These are phyloP conservation scores for Dione juno DNA, from an alignment of 2,888 invertebrate genomes.

Conservation along the genomic window DNA sequence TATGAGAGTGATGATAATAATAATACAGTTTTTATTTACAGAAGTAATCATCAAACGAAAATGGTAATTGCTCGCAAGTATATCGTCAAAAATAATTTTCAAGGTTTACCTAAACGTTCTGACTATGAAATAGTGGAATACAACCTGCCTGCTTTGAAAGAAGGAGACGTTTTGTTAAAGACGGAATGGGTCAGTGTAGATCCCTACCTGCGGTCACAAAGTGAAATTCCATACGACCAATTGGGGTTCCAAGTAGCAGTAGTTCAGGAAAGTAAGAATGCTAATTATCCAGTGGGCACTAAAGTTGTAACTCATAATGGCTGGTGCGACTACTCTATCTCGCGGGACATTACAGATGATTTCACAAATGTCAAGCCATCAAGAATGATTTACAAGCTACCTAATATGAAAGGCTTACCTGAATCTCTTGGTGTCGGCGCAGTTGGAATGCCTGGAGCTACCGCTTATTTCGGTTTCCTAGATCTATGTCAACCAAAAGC, in stretches of 20 bases:
- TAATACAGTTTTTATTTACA: background rate
- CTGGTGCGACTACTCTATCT: slow-evolving; percentile 70
- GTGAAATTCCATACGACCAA: slow-evolving; percentile 54
- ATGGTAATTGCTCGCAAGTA: slow-evolving; percentile 64
- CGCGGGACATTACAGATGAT: no score
- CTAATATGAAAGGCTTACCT: slow-evolving; percentile 76
- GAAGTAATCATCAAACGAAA: background rate
- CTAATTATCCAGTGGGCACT: slow-evolving; percentile 82
- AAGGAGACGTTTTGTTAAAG: slow-evolving; percentile 75
- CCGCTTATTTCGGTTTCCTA: slow-evolving; percentile 87
- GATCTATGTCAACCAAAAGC: slow-evolving; percentile 86
- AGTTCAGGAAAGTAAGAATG: slow-evolving; percentile 84
- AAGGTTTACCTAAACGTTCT: slow-evolving; percentile 80
- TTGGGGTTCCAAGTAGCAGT: slow-evolving; percentile 54
- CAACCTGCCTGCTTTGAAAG: slow-evolving; percentile 80
- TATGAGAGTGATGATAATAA: background rate
- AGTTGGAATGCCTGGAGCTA: slow-evolving; percentile 86
- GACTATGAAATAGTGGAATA: slow-evolving; percentile 85
- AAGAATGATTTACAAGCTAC: slow-evolving; percentile 57
- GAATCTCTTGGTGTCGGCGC: slow-evolving; percentile 82
- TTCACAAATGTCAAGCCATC: no score
- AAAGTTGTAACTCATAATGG: slow-evolving; percentile 83
- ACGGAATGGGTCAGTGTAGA: slow-evolving; percentile 61
- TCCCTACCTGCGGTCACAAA: slow-evolving; percentile 52
- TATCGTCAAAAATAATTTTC: slow-evolving; percentile 80